phyloP scores from a whole-genome alignment of 2,797 vertebrate genomes.

The Enteromius thamalakanensis region DNA sequence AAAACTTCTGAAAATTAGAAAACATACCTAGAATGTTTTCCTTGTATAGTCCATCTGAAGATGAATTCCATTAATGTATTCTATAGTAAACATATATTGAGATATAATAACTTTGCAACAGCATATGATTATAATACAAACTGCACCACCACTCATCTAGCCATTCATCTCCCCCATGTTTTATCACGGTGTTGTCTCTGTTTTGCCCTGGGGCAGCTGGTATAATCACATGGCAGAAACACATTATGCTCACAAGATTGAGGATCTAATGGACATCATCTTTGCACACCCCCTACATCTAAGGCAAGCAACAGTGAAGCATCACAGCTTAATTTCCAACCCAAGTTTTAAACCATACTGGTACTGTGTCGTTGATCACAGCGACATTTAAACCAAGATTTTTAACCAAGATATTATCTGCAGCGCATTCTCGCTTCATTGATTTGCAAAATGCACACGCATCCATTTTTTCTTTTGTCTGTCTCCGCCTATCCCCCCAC shows the following conservation, averaged over 20 bases:
- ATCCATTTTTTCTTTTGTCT: constrained; percentile 35
- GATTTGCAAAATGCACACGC: constrained; percentile 27
- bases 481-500: constrained; percentile 7
- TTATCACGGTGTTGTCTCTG: constrained; percentile 58
- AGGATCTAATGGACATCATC: constrained; percentile 73
- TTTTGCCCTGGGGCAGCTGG: constrained; percentile 56
- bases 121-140: background rate
- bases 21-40: background rate
- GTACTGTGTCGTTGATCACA: constrained; percentile 8
- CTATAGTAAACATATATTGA: background rate
- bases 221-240: constrained; percentile 66
- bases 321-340: constrained; percentile 43
- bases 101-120: background rate
- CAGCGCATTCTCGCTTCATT: background rate
- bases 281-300: constrained; percentile 52
- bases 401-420: constrained; percentile 20
- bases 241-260: constrained; percentile 78
- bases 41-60: background rate
- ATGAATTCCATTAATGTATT: background rate
- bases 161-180: constrained; percentile 47
- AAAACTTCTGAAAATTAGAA: background rate
- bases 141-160: background rate
- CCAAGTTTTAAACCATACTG: constrained; percentile 12
- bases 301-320: constrained; percentile 31
- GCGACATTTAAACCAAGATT: constrained; percentile 33